These are phyloP conservation scores for Lumbricus terrestris DNA, from an alignment of 2,888 invertebrate genomes.

Conservation along the genomic window DNA sequence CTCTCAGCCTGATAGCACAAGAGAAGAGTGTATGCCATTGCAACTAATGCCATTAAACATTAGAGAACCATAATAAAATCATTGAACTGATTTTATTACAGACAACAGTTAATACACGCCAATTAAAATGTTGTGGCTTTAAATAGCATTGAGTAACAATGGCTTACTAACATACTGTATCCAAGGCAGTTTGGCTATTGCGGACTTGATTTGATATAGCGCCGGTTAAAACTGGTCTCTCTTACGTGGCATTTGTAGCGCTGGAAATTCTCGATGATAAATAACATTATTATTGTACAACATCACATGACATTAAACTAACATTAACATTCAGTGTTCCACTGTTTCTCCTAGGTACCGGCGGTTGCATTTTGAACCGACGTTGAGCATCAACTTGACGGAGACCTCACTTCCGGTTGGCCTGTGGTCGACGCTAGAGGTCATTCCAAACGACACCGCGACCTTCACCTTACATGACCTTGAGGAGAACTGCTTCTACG, in stretches of 20 bases:
- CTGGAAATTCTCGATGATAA: too few relatives aligned
- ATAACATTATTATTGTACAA: background rate
- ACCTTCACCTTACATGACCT: conserved; percentile 4
- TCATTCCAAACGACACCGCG: conserved; percentile 8
- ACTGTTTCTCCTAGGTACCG: background rate
- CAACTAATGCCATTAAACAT: background rate
- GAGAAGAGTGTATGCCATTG: too few relatives aligned
- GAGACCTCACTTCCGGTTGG: background rate
- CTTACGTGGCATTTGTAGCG: too few relatives aligned
- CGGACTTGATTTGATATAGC: too few relatives aligned
- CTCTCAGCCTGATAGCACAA: too few relatives aligned
- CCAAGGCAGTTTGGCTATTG: too few relatives aligned
- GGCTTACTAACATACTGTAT: too few relatives aligned
- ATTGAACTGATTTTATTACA: background rate
- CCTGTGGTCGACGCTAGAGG: background rate
- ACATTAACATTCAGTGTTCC: background rate
- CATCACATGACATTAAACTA: background rate
- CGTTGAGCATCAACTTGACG: background rate
- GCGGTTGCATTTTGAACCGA: background rate
- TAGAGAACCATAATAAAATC: background rate
- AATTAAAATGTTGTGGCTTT: background rate
- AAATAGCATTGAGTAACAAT: background rate
- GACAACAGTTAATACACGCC: too few relatives aligned
- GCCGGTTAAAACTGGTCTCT: too few relatives aligned
- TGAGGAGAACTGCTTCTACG: background rate